Percentiles rank a stretch among this genome's conserved stretches.
phyloP scores from a whole-genome alignment of 92 coral and sea anemone species.

The Zoanthus gigantus region DNA sequence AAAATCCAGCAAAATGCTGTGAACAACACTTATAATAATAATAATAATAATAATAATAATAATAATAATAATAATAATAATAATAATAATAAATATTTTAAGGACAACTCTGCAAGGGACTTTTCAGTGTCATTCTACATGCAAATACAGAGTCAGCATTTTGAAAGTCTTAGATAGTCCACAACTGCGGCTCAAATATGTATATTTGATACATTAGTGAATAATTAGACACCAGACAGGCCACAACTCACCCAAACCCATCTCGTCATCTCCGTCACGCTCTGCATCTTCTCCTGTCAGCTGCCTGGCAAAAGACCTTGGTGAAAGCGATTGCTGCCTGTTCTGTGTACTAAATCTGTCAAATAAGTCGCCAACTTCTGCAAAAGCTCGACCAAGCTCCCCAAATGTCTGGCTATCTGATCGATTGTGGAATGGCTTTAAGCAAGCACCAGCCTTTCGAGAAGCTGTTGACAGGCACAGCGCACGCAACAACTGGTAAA shows the following conservation, averaged over 20 bases:
- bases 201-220: too few relatives aligned
- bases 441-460: constrained; percentile 62
- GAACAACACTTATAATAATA: too few relatives aligned
- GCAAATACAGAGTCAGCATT: too few relatives aligned
- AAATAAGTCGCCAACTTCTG: constrained; percentile 94
- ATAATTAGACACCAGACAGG: too few relatives aligned
- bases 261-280: constrained; percentile 87
- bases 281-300: constrained; percentile 88
- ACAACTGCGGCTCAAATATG: too few relatives aligned
- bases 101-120: too few relatives aligned
- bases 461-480: constrained; percentile 75
- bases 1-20: too few relatives aligned
- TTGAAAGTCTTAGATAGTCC: too few relatives aligned
- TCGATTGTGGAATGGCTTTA: constrained; percentile 60
- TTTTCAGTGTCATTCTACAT: too few relatives aligned
- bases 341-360: constrained; percentile 82
- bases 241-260: constrained; percentile 80
- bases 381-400: constrained; percentile 95
- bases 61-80: too few relatives aligned
- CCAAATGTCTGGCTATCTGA: constrained; percentile 95
- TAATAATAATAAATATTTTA: too few relatives aligned
- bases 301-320: constrained; percentile 91
- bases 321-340: constrained; percentile 65
- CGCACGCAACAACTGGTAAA: constrained; percentile 84
- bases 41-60: too few relatives aligned